phyloP scores from a whole-genome alignment of 2,113 vertebrate species.

The Felis chaus region DNA sequence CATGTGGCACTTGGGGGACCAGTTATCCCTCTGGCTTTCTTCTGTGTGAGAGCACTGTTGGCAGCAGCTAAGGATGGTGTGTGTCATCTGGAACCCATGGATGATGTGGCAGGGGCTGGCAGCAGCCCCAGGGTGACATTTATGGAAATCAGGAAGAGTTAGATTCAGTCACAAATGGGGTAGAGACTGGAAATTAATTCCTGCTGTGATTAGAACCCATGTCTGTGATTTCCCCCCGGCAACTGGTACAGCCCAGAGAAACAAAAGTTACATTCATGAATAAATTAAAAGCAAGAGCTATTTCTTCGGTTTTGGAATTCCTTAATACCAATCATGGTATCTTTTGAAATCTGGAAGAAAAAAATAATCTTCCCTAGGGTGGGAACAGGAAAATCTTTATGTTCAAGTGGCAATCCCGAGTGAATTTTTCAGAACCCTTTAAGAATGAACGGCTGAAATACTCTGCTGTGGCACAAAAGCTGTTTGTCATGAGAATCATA shows the following conservation, averaged over 20 bases:
- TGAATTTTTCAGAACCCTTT: not conserved
- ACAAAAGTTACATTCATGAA: not conserved
- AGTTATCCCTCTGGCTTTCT: not conserved
- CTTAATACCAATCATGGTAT: not conserved
- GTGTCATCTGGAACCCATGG: not conserved
- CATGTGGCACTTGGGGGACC: rapidly evolving
- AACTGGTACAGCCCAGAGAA: not conserved
- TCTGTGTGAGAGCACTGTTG: not conserved
- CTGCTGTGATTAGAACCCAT: not conserved
- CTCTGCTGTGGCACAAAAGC: not conserved
- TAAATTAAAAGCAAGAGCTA: not conserved
- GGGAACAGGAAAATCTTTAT: constrained; percentile 46
- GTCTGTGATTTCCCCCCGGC: not conserved
- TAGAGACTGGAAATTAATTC: not conserved
- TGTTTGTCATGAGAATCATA: not conserved
- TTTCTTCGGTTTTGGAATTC: not conserved
- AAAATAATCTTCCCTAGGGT: not conserved
- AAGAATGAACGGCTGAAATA: not conserved
- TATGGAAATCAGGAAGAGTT: not conserved
- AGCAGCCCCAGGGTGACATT: not conserved
- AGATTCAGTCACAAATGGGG: not conserved
- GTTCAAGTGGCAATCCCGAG: not conserved
- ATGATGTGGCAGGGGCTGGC: not conserved
- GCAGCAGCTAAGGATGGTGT: not conserved
- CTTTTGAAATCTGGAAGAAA: constrained; percentile 24